These are phyloP conservation scores for Pelochelys cantorii DNA, from an alignment of 2,797 vertebrate genomes.

Conservation along the genomic window DNA sequence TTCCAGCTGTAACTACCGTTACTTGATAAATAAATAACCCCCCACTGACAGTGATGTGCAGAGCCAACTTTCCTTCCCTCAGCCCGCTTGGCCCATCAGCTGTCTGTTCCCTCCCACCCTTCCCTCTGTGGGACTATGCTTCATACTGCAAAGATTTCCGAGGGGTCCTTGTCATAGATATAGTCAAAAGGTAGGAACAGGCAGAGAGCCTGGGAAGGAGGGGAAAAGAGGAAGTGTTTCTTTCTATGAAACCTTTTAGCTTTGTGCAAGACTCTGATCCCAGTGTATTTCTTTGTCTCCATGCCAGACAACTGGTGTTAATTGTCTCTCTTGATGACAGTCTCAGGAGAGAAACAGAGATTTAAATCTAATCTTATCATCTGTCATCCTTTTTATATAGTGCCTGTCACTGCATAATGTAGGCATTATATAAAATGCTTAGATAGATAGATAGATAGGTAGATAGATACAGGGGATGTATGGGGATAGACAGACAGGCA, in stretches of 20 bases:
- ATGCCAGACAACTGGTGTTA: background rate
- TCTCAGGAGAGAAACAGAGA: background rate
- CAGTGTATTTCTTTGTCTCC: background rate
- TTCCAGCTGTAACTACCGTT: conserved; percentile 66
- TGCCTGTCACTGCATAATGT: background rate
- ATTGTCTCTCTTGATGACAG: background rate
- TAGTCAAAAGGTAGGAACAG: background rate
- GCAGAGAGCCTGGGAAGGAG: background rate
- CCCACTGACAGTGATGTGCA: conserved; percentile 31
- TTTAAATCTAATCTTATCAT: background rate
- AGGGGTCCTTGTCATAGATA: background rate
- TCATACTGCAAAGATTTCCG: background rate
- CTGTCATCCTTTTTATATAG: background rate
- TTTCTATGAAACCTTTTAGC: fast-evolving
- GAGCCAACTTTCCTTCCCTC: conserved; percentile 13
- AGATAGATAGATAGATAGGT: background rate
- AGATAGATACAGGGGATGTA: background rate
- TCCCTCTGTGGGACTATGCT: fast-evolving
- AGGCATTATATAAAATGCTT: background rate
- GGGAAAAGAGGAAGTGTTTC: background rate
- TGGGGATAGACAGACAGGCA: background rate
- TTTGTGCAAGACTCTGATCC: fast-evolving
- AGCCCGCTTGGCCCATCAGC: background rate
- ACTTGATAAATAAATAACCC: conserved; percentile 68
- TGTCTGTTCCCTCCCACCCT: background rate